Percentiles rank a stretch among this genome's conserved stretches.
Evolutionary conservation across 2,113 vertebrate species (phyloP).

Genomic region (Anthoscopus minutus): DNA sequence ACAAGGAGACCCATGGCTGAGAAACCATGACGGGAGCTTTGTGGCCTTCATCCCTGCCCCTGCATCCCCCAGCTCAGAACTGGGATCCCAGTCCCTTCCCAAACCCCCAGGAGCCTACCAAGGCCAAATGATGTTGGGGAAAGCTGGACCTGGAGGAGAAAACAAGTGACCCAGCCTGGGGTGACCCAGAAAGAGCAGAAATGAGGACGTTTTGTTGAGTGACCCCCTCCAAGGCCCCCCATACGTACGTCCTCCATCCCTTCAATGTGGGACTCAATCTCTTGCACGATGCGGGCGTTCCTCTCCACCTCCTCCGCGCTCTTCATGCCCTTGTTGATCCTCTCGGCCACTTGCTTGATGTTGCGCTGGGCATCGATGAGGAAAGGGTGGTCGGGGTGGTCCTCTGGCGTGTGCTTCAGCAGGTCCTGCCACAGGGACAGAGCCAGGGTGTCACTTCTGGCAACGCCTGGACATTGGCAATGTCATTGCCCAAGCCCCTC

Average conservation of each 20-base stretch:
- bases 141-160: neutral
- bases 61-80: accelerated
- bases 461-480: accelerated
- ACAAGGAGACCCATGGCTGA: accelerated
- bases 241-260: constrained; percentile 90
- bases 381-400: constrained; percentile 88
- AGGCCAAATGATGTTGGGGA: neutral
- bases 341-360: constrained; percentile 93
- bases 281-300: constrained; percentile 91
- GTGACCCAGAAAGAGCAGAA: neutral
- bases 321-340: constrained; percentile 94
- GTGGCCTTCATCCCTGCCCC: neutral
- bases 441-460: accelerated
- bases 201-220: accelerated
- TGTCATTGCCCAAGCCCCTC: neutral
- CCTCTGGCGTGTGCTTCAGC: constrained; percentile 92
- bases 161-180: neutral
- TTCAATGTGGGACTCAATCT: constrained; percentile 97
- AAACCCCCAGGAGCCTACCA: neutral
- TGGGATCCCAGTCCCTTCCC: neutral
- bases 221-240: neutral
- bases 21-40: accelerated
- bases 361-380: constrained; percentile 90
- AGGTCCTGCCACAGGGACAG: constrained; percentile 75
- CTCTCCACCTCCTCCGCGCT: constrained; percentile 92